Evolutionary conservation across 2,888 invertebrate species (phyloP).

Genomic region (Drymonia ruficornis): DNA sequence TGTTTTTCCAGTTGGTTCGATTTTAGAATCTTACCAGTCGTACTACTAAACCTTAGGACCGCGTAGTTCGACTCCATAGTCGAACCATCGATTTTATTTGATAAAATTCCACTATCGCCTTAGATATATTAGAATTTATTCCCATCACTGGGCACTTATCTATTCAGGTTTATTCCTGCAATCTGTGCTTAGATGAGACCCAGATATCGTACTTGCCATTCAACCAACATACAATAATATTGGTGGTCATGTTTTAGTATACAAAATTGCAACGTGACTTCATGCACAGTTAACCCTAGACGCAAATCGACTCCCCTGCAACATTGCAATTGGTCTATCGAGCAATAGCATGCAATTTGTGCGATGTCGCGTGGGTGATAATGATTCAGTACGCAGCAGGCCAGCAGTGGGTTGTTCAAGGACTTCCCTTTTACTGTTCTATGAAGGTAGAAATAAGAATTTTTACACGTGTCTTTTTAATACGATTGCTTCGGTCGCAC

Average conservation of each 20-base stretch:
- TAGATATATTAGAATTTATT: too few relatives aligned
- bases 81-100: too few relatives aligned
- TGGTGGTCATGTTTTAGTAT: neutral
- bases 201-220: neutral
- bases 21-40: too few relatives aligned
- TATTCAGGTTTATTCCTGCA: neutral
- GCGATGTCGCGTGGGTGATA: constrained; percentile 64
- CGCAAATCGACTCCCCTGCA: constrained; percentile 22
- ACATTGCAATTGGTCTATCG: constrained; percentile 40
- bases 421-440: constrained; percentile 77
- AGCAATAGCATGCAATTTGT: constrained; percentile 53
- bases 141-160: neutral
- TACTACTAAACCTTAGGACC: too few relatives aligned
- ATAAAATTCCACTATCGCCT: too few relatives aligned
- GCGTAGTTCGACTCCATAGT: too few relatives aligned
- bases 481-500: constrained; percentile 12
- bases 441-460: constrained; percentile 51
- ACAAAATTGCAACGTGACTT: constrained; percentile 24
- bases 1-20: too few relatives aligned
- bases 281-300: constrained; percentile 35
- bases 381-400: constrained; percentile 64
- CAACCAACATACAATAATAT: neutral
- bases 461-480: constrained; percentile 36
- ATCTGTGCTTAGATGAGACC: too few relatives aligned
- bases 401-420: constrained; percentile 68